A percentile compares a stretch with the other conserved stretches of the same genome.
Evolutionary conservation across 1,140 invertebrate genomes (phyloP).

Genomic region (Gryllus bimaculatus): DNA sequence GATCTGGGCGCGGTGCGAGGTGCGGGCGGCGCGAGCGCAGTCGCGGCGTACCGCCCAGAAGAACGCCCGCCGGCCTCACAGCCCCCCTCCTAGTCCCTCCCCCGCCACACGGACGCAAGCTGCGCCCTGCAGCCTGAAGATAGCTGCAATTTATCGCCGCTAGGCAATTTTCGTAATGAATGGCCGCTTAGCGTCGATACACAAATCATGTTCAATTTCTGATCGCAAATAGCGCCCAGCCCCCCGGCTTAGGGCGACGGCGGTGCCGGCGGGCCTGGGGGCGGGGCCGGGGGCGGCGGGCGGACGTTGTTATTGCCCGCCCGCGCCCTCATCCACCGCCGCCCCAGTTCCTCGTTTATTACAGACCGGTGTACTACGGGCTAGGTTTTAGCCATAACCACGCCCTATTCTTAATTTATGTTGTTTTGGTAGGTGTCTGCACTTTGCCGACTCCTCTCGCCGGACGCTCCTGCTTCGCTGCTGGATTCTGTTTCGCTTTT

Average conservation of each 20-base stretch:
- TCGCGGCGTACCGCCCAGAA: too few species aligned
- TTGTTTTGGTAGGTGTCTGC: conserved; percentile 3
- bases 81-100: too few species aligned
- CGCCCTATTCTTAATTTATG: not conserved
- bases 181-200: not conserved
- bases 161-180: not conserved
- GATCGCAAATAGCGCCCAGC: not conserved
- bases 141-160: conserved; percentile 3
- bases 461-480: not conserved
- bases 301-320: not conserved
- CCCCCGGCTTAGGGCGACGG: not conserved
- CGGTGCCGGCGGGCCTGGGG: not conserved
- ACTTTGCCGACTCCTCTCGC: not conserved
- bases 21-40: too few species aligned
- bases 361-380: not conserved
- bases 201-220: conserved; percentile 5
- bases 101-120: too few species aligned
- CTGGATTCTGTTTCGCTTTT: not conserved
- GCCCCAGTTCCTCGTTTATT: not conserved
- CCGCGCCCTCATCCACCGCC: too few species aligned
- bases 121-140: not conserved
- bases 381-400: not conserved
- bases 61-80: too few species aligned
- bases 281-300: too few species aligned
- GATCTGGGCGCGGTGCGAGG: too few species aligned